phyloP scores from a whole-genome alignment of 2,888 invertebrate genomes.

The Lycocerus yunnanus region DNA sequence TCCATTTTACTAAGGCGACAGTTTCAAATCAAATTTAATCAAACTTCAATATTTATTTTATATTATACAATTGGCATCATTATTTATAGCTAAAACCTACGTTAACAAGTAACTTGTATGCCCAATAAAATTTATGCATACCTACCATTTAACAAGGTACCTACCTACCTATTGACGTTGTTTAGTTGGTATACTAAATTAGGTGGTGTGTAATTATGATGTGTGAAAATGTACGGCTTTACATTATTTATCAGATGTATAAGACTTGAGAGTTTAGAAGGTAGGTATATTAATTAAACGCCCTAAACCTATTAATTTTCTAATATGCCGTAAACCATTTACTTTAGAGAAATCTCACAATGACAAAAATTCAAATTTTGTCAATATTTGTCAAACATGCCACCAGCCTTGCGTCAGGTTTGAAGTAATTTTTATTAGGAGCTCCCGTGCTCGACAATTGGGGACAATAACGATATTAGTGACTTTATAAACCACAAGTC shows the following conservation, averaged over 20 bases:
- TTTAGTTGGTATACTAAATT: background rate
- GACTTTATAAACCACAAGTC: slow-evolving; percentile 15
- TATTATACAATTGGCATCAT: background rate
- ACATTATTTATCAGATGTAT: background rate
- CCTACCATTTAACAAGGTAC: background rate
- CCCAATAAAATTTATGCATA: too few species aligned
- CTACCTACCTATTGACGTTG: too few species aligned
- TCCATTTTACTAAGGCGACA: background rate
- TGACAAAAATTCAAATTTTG: background rate
- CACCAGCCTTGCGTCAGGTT: too few species aligned
- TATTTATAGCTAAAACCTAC: too few species aligned
- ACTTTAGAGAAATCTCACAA: background rate
- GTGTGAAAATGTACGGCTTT: background rate
- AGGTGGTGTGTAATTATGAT: background rate
- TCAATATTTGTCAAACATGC: too few species aligned
- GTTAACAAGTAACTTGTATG: too few species aligned
- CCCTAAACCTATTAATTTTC: background rate
- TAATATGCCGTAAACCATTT: too few species aligned
- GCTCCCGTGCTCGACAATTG: background rate
- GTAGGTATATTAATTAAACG: background rate
- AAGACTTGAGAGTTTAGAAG: background rate
- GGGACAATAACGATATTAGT: background rate
- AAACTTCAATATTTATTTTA: background rate
- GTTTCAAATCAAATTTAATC: slow-evolving; percentile 1
- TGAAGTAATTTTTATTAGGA: background rate